These are phyloP conservation scores for Tubiluchus corallicola DNA, from an alignment of 2,888 invertebrate species.

Conservation along the genomic window DNA sequence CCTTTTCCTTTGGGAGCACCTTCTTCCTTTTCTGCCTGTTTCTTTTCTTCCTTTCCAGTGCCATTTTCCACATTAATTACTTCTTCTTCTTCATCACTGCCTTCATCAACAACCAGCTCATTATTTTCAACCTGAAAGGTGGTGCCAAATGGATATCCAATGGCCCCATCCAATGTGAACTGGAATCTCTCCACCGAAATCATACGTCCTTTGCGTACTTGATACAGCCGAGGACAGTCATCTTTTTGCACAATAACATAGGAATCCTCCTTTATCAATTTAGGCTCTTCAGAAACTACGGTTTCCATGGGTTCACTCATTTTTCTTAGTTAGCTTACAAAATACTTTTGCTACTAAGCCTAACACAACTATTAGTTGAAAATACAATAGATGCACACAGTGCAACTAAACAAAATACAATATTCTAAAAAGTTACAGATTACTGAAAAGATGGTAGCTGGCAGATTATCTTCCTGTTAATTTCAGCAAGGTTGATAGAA, in stretches of 20 bases:
- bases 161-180: constrained; percentile 20
- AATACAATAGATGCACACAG: no score
- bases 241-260: constrained; percentile 10
- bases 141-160: constrained; percentile 24
- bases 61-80: no score
- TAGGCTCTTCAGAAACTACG: no score
- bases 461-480: constrained; percentile 3
- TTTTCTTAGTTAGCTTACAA: no score
- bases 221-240: constrained; percentile 10
- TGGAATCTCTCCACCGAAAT: constrained; percentile 21
- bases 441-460: no score
- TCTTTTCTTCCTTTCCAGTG: constrained; percentile 12
- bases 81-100: background rate
- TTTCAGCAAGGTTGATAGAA: background rate
- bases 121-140: constrained; percentile 22
- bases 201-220: constrained; percentile 12
- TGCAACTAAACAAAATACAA: no score
- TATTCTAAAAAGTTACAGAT: no score
- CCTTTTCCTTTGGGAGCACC: background rate
- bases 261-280: constrained; percentile 10
- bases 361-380: no score
- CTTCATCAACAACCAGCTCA: constrained; percentile 14
- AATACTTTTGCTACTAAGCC: no score
- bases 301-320: no score
- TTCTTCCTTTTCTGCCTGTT: background rate